Conservation (phyloP, 2,113 vertebrate species). For the Melanocharis versteri region DNA sequence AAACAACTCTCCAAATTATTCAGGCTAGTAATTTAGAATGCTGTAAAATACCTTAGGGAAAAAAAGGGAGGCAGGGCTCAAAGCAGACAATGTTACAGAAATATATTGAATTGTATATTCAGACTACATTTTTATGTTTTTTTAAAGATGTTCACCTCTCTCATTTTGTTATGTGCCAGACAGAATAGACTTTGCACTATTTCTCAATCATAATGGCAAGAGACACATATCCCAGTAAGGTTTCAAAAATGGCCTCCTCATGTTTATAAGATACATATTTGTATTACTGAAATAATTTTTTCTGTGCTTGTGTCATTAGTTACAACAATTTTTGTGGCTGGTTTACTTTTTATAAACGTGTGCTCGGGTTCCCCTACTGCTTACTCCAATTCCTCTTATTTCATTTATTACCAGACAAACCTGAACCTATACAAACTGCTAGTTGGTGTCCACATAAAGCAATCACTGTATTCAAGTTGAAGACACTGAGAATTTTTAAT, state of each 20-base stretch:
- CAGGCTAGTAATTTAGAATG: not conserved
- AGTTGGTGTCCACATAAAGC: conserved; percentile 43
- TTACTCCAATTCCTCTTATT: not conserved
- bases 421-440: conserved; percentile 31
- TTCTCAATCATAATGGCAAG: not conserved
- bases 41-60: not conserved
- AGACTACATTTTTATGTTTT: not conserved
- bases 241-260: not conserved
- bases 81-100: not conserved
- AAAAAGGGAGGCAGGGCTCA: not conserved
- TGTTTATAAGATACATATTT: not conserved
- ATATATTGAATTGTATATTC: not conserved
- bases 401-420: not conserved
- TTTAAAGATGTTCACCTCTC: not conserved
- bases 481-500: conserved; percentile 56
- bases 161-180: not conserved
- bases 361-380: not conserved
- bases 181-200: not conserved
- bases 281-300: not conserved
- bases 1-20: not conserved
- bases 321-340: not conserved
- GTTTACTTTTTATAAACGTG: not conserved
- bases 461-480: not conserved
- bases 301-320: not conserved
- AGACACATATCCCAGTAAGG: not conserved